Evolutionary conservation across 2,797 vertebrate species (phyloP), one percentile per base, ranked within the genome.

Genomic region (Pagetopsis macropterus): DNA sequence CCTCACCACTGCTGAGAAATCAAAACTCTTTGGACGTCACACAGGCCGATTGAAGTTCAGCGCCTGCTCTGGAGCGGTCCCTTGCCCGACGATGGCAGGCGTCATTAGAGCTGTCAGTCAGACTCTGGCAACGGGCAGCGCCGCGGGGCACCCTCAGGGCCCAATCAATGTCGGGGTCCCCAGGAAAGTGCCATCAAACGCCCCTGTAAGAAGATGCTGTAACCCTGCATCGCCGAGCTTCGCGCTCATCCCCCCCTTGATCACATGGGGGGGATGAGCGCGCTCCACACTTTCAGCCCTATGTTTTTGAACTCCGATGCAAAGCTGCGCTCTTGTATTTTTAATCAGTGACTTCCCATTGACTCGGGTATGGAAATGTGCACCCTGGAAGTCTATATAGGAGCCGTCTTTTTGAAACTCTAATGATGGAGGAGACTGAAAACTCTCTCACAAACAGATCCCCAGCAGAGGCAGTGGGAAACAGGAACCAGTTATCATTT

Each of bases 41-140:
- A 41, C 50, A 3, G 79, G 75, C 84, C 76, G 88, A 94, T 93
- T 95, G 94, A 95, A 94, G 93, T 94, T 84, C 2, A 27, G 73
- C 63, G 88, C 75, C 83, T 85, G 88, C 87, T 91, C 88, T 79
- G 88, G 82, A 87, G 86, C 82, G 51, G 83, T 86, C 87, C 89
- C 86, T 88, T 78, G 82, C 88, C 85, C 33, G 33, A 81, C 48
- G 82, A 91, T 92, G 84, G 91, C 90, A 91, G 77, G 84, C 93
- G 93, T 94, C 93, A 95, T 95, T 95, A 95, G 93, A 86, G 92
- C 93, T 95, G 94, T 95, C 94, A 95, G 90, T 95, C 94, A 94
- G 81, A 76, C 85, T 85, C 78, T 80, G 76, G 91, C 79, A 87
- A 93, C 67, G 70, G 91, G 88, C 87, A 86, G 77, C 55, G 91